A percentile compares a stretch with the other conserved stretches of the same genome.
Evolutionary conservation across 2,888 invertebrate genomes (phyloP).

Genomic region (Tetragonisca angustula): DNA sequence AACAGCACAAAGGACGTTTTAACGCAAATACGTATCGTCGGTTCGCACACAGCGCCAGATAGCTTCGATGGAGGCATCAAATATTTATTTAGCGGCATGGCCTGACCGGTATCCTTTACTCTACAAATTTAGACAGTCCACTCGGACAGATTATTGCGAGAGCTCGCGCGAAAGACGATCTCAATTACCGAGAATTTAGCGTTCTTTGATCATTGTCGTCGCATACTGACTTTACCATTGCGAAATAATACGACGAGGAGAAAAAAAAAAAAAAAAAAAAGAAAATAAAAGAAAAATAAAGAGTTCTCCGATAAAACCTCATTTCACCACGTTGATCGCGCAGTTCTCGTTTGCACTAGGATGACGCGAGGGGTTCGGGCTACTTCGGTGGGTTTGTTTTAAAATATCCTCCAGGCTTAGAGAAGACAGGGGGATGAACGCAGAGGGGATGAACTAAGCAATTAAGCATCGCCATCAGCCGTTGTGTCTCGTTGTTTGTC

Average conservation of each 20-base stretch:
- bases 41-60: slow-evolving; percentile 31
- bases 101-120: slow-evolving; percentile 52
- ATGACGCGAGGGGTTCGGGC: slow-evolving; percentile 74
- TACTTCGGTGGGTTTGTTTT: slow-evolving; percentile 73
- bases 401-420: slow-evolving; percentile 74
- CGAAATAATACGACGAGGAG: background rate
- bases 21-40: slow-evolving; percentile 42
- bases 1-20: slow-evolving; percentile 47
- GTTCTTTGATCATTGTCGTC: slow-evolving; percentile 9
- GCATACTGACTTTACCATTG: background rate
- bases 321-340: slow-evolving; percentile 59
- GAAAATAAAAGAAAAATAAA: background rate
- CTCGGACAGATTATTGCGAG: slow-evolving; percentile 50
- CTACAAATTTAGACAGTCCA: slow-evolving; percentile 53
- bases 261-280: too few relatives aligned
- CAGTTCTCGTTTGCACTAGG: slow-evolving; percentile 72
- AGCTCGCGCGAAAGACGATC: slow-evolving; percentile 33
- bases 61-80: slow-evolving; percentile 56
- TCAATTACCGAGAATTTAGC: slow-evolving; percentile 48
- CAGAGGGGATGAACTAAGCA: slow-evolving; percentile 72
- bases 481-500: slow-evolving; percentile 81
- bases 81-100: slow-evolving; percentile 58
- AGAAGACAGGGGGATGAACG: slow-evolving; percentile 44
- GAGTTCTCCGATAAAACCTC: slow-evolving; percentile 20
- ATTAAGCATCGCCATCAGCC: slow-evolving; percentile 80